These are phyloP conservation scores for Condylostylus longicornis DNA, from an alignment of 1,140 invertebrate genomes.

Conservation along the genomic window DNA sequence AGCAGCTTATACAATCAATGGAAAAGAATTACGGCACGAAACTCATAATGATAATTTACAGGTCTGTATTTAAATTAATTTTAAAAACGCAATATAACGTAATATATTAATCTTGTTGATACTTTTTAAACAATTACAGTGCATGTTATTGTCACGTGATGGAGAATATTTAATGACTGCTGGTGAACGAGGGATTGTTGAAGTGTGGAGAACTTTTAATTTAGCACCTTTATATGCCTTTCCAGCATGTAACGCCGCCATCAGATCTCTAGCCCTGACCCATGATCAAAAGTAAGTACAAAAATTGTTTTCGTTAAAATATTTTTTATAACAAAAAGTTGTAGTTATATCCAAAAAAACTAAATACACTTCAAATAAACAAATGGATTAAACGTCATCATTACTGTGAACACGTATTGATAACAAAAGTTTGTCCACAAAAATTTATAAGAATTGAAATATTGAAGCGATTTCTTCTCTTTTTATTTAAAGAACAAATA, in stretches of 20 bases:
- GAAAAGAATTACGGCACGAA: slow-evolving; percentile 69
- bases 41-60: slow-evolving; percentile 90
- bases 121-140: slow-evolving; percentile 43
- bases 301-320: neutral
- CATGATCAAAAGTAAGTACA: slow-evolving; percentile 88
- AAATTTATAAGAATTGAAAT: too few species aligned
- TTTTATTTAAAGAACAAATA: too few species aligned
- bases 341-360: neutral
- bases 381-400: too few species aligned
- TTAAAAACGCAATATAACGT: neutral
- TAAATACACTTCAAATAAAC: too few species aligned
- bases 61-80: slow-evolving; percentile 37
- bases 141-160: slow-evolving; percentile 85
- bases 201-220: slow-evolving; percentile 96
- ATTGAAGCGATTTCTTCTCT: too few species aligned
- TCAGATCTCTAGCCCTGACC: slow-evolving; percentile 80
- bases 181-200: slow-evolving; percentile 90
- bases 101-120: neutral
- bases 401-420: too few species aligned
- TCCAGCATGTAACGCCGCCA: slow-evolving; percentile 86
- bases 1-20: slow-evolving; percentile 86
- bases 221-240: slow-evolving; percentile 93
- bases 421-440: too few species aligned
- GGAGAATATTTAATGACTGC: slow-evolving; percentile 96
- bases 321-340: neutral